Evolutionary conservation across 2,113 vertebrate species (phyloP), one percentile per base, ranked within the genome.

Genomic region (Tapirus terrestris): DNA sequence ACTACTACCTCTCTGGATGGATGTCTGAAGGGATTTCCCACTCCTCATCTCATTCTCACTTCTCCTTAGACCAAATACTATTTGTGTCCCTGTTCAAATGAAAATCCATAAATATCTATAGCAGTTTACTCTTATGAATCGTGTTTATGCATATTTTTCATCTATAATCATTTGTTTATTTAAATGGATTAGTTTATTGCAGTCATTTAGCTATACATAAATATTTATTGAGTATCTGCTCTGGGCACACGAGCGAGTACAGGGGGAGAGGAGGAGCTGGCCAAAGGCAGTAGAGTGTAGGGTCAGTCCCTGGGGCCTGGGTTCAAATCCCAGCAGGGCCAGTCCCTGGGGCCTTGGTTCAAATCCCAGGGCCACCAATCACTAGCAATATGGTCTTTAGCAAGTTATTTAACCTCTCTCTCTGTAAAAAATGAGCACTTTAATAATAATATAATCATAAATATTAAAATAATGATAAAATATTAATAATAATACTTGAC

Each of bases 121-220:
- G n/a, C 43, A 27, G 60, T 91, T 93, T 93, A 94, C 56, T 81
- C 60, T 63, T 73, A n/a, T 1, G 48, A 48, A 67, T 45, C 60
- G 17, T 72, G 88, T 92, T 73, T 81, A 76, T 29, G 21, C 45
- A 63, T 51, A 33, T 72, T 97, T 94, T 92, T 95, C 89, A 97
- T 90, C 88, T 85, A 63, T 36, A 77, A 72, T 77, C n/a, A 45
- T 36, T 43, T 92, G 70, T 96, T 97, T 96, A 94, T 97, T 97
- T 96, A 96, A 97, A 68, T 84, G 67, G 67, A 29, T 82, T 65
- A 70, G 25, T 91, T 95, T 94, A 93, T 82, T 89, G 56, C 60
- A 85, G 39, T 48, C 56, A 29, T 72, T 91, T 60, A 68, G 61
- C 56, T 48, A 65, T 94, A 61, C 53, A 58, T 85, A 94, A 95